A percentile compares a stretch with the other conserved stretches of the same genome.
phyloP scores from a whole-genome alignment of 64 coral and sea anemone genomes.

The Cladopsammia gracilis region DNA sequence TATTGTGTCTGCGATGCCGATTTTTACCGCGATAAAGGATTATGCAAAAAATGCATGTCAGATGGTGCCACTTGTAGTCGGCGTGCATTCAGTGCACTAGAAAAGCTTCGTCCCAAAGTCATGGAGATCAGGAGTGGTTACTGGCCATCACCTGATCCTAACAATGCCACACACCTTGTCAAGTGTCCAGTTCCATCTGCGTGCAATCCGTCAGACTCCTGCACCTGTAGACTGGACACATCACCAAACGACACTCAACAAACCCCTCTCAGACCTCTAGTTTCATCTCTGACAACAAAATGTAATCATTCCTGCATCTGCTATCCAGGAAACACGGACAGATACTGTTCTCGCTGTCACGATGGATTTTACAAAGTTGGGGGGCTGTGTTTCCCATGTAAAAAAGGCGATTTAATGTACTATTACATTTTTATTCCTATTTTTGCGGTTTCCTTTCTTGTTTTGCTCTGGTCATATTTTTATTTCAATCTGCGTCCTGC shows the following conservation, averaged over 20 bases:
- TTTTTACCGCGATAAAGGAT: conserved; percentile 12
- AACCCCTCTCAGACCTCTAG: neutral
- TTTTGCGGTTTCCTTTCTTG: neutral
- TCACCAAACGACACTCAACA: neutral
- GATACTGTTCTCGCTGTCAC: neutral
- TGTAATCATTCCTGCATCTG: neutral
- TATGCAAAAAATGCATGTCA: conserved; percentile 41
- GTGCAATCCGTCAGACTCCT: neutral
- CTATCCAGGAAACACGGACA: conserved; percentile 11
- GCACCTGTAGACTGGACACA: neutral
- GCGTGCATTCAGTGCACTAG: no score
- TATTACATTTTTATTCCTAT: neutral
- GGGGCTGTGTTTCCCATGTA: neutral
- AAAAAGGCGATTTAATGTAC: neutral
- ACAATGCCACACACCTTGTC: conserved; percentile 35
- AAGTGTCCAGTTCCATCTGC: neutral
- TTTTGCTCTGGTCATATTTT: conserved; percentile 8
- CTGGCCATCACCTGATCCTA: conserved; percentile 59
- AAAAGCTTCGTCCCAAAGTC: neutral
- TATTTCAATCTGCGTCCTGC: neutral
- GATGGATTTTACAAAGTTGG: neutral
- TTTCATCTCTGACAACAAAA: neutral
- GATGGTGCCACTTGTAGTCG: conserved; percentile 17
- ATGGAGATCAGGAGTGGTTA: conserved; percentile 33
- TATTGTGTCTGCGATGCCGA: conserved; percentile 32